A percentile compares a stretch with the other conserved stretches of the same genome.
Conservation (phyloP, 2,888 invertebrate species). For the Branchellion lobata region DNA sequence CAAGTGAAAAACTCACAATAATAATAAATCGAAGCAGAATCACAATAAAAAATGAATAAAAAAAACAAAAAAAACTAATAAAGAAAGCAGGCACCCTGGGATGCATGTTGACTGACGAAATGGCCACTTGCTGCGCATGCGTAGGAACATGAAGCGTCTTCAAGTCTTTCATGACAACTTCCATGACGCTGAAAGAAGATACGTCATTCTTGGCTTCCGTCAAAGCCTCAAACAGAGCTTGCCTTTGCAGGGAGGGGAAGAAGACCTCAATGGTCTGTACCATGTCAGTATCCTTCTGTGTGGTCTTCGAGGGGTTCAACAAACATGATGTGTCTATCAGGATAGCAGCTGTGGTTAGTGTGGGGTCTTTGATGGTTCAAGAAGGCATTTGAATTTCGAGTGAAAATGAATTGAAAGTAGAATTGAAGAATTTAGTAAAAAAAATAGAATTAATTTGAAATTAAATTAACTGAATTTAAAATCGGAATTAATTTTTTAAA, state of each 20-base stretch:
- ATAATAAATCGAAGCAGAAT: too few species aligned
- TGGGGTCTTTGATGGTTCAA: background rate
- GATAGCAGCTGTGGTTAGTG: conserved; percentile 70
- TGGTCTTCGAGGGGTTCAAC: conserved; percentile 70
- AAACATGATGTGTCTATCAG: conserved; percentile 80
- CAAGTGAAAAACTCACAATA: too few species aligned
- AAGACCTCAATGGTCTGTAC: conserved; percentile 64
- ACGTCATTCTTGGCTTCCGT: conserved; percentile 72
- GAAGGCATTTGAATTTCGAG: background rate
- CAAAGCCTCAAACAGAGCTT: conserved; percentile 66
- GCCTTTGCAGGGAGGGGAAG: conserved; percentile 58
- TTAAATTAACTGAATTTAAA: too few species aligned
- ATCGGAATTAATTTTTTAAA: too few species aligned
- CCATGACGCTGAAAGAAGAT: conserved; percentile 59
- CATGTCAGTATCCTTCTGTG: conserved; percentile 69
- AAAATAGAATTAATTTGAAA: too few species aligned
- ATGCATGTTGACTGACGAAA: background rate
- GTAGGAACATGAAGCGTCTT: background rate
- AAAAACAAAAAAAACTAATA: too few species aligned
- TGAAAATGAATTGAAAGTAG: background rate
- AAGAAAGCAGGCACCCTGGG: too few species aligned
- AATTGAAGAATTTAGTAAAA: too few species aligned
- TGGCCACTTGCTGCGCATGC: background rate
- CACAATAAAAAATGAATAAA: too few species aligned
- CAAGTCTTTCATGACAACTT: conserved; percentile 13